Conservation (phyloP, 2,888 invertebrate genomes). For the Cheilosia urbana region DNA sequence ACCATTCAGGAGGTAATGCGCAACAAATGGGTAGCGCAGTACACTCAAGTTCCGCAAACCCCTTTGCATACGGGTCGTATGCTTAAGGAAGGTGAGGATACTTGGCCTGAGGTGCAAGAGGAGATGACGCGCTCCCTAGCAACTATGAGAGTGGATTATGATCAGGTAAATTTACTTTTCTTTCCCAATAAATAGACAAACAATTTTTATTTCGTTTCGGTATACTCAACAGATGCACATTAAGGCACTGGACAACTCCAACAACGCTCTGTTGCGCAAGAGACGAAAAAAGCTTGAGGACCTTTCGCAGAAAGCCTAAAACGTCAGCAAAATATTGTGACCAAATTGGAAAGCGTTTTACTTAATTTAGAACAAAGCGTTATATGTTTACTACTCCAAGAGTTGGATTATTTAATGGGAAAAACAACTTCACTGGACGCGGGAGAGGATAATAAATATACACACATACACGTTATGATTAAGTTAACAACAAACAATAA, state of each 20-base stretch:
- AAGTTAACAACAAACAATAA: conserved; percentile 13
- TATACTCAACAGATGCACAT: conserved; percentile 90
- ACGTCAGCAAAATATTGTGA: neutral
- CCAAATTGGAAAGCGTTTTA: conserved; percentile 10
- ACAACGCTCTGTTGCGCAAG: conserved; percentile 96
- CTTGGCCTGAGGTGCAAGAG: conserved; percentile 99
- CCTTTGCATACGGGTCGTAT: conserved; percentile 96
- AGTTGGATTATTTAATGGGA: conserved; percentile 18
- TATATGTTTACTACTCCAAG: conserved; percentile 3
- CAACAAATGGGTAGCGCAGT: conserved; percentile 93
- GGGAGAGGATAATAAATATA: conserved; percentile 1
- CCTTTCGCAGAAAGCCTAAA: conserved; percentile 65
- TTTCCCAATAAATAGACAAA: neutral
- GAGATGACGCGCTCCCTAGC: conserved; percentile 99
- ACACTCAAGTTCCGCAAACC: conserved; percentile 96
- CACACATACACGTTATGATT: neutral
- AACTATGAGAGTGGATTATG: conserved; percentile 99
- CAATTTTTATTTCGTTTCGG: neutral
- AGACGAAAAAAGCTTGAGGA: conserved; percentile 86
- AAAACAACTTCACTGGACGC: neutral
- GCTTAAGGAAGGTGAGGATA: conserved; percentile 94
- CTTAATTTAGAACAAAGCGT: conserved; percentile 15
- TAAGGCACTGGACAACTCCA: conserved; percentile 95
- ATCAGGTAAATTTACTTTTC: conserved; percentile 86
- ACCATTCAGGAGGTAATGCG: conserved; percentile 95